Evolutionary conservation across 2,113 vertebrate genomes (phyloP).

Genomic region (Syngnathus scovelli): DNA sequence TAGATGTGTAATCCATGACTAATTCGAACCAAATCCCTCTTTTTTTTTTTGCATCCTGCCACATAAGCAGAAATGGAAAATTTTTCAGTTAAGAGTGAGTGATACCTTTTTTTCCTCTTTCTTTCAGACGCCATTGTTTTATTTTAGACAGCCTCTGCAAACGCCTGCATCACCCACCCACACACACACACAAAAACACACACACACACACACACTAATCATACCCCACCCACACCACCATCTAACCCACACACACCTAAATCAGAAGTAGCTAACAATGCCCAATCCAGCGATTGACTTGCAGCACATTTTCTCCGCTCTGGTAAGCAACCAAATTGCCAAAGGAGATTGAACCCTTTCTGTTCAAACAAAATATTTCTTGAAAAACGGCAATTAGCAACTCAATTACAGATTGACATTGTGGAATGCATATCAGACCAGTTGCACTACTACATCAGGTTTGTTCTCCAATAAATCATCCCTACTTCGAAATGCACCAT

Average conservation of each 20-base stretch:
- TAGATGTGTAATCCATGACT: constrained; percentile 56
- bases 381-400: background rate
- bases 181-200: background rate
- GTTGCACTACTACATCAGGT: background rate
- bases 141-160: constrained; percentile 44
- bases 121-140: constrained; percentile 53
- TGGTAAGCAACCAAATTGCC: constrained; percentile 53
- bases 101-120: constrained; percentile 29
- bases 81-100: constrained; percentile 11
- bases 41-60: constrained; percentile 47
- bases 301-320: constrained; percentile 20
- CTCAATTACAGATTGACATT: background rate
- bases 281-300: constrained; percentile 14
- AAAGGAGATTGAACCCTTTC: constrained; percentile 39
- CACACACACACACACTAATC: constrained; percentile 40
- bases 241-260: constrained; percentile 24
- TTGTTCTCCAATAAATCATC: too few relatives aligned
- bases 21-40: constrained; percentile 53
- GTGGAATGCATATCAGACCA: background rate
- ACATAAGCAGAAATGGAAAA: constrained; percentile 19
- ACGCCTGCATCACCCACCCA: constrained; percentile 28
- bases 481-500: constrained; percentile 39
- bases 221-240: constrained; percentile 44
- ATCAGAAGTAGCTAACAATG: background rate
- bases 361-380: background rate